Percentiles rank a stretch among this genome's conserved stretches.
phyloP scores from a whole-genome alignment of 2,888 invertebrate species.

The Nomada lathburiana region DNA sequence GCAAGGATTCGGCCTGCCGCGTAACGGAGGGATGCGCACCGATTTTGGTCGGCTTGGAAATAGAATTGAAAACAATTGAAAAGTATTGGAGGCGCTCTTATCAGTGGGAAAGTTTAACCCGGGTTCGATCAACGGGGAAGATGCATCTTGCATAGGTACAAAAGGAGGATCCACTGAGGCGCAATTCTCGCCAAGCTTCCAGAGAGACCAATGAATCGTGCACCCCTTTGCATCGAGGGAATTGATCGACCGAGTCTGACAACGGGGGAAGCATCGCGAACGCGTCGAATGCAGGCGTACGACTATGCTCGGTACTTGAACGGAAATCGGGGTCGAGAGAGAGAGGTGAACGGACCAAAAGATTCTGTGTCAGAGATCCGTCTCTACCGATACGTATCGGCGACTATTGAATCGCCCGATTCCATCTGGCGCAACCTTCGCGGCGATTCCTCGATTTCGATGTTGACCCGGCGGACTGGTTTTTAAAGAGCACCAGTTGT shows the following conservation, averaged over 20 bases:
- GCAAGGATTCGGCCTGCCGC: neutral
- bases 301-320: conserved; percentile 53
- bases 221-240: too few species aligned
- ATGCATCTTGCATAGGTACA: too few species aligned
- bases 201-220: too few species aligned
- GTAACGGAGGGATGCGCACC: neutral
- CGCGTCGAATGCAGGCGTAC: conserved; percentile 53
- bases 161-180: neutral
- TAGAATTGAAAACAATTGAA: too few species aligned
- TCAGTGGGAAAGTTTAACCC: too few species aligned
- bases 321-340: conserved; percentile 77
- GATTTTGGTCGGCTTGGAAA: too few species aligned
- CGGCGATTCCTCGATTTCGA: too few species aligned
- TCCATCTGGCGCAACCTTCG: conserved; percentile 24
- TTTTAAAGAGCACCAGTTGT: neutral
- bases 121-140: too few species aligned
- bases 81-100: too few species aligned
- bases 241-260: conserved; percentile 14
- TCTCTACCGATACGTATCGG: conserved; percentile 52
- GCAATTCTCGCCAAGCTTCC: too few species aligned
- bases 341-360: conserved; percentile 78
- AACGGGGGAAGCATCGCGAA: neutral
- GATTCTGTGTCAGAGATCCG: conserved; percentile 72
- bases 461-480: neutral
- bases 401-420: conserved; percentile 56